phyloP scores from a whole-genome alignment of 1,140 invertebrate genomes.

The Fragariocoptes setiger region DNA sequence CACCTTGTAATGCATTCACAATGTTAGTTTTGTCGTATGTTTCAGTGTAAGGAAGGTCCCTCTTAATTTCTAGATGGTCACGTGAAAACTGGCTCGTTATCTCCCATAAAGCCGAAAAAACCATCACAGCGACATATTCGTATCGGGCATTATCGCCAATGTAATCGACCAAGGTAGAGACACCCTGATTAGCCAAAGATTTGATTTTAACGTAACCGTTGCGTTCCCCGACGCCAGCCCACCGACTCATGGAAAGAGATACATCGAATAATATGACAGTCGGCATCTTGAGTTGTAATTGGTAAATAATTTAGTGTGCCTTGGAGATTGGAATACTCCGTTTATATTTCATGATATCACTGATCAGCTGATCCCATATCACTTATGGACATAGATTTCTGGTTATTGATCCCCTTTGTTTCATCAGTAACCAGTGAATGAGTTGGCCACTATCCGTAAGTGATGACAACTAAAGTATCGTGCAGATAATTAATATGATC shows the following conservation, averaged over 20 bases:
- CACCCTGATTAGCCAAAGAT: conserved; percentile 43
- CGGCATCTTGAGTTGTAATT: conserved; percentile 37
- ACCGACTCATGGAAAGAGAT: conserved; percentile 38
- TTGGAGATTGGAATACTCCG: too few relatives aligned
- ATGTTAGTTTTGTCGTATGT: conserved; percentile 53
- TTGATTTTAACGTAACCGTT: conserved; percentile 17
- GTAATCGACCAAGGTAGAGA: conserved; percentile 52
- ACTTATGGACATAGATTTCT: too few relatives aligned
- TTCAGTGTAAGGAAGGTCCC: conserved; percentile 33
- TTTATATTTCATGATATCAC: too few relatives aligned
- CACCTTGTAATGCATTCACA: conserved; percentile 35
- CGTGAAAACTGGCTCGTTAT: conserved; percentile 44
- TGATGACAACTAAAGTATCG: too few relatives aligned
- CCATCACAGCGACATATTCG: conserved; percentile 54
- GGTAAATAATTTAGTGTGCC: too few relatives aligned
- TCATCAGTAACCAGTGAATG: too few relatives aligned
- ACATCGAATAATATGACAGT: conserved; percentile 41
- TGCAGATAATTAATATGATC: too few relatives aligned
- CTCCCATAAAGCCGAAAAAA: conserved; percentile 46
- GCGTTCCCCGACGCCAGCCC: conserved; percentile 18
- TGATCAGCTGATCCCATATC: too few relatives aligned
- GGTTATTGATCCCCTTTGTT: too few relatives aligned
- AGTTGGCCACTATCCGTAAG: too few relatives aligned
- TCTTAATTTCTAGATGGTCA: conserved; percentile 41
- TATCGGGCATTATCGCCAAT: conserved; percentile 43